phyloP scores from a whole-genome alignment of 2,797 vertebrate genomes.

The Microctenopoma lineatum region DNA sequence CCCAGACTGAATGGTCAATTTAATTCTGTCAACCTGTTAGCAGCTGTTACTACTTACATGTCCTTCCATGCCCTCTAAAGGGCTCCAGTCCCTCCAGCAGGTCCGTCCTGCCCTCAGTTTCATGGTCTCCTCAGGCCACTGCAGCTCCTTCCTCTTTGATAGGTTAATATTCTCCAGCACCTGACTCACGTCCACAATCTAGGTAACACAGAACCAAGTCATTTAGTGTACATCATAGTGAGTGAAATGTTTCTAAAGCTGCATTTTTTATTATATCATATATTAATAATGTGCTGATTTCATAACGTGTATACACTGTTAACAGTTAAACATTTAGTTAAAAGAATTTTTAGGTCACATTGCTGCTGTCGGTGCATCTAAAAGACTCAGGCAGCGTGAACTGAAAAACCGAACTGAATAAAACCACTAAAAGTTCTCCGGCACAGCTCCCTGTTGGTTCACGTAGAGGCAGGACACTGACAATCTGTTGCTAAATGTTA shows the following conservation, averaged over 20 bases:
- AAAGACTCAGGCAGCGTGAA: neutral
- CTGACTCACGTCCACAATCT: constrained; percentile 93
- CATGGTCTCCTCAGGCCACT: constrained; percentile 96
- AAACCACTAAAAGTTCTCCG: neutral
- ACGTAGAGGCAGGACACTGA: neutral
- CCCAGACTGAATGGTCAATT: neutral
- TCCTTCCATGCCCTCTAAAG: constrained; percentile 99
- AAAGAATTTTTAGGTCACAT: too few relatives aligned
- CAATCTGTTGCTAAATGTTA: neutral
- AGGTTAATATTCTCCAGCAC: constrained; percentile 96
- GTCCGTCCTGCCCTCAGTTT: constrained; percentile 94
- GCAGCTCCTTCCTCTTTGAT: constrained; percentile 96
- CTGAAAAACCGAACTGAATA: neutral
- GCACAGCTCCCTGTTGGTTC: too few relatives aligned
- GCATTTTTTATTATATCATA: too few relatives aligned
- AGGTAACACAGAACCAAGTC: constrained; percentile 2
- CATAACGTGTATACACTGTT: neutral
- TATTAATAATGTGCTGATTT: too few relatives aligned
- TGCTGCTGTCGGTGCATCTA: too few relatives aligned
- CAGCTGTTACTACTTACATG: constrained; percentile 87
- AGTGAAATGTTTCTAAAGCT: neutral
- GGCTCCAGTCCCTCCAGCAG: constrained; percentile 99
- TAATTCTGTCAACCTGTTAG: neutral
- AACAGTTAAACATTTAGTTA: too few relatives aligned
- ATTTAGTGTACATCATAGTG: neutral